These are phyloP conservation scores for Acanthurus lineatus DNA, from an alignment of 2,797 vertebrate species.

Conservation along the genomic window DNA sequence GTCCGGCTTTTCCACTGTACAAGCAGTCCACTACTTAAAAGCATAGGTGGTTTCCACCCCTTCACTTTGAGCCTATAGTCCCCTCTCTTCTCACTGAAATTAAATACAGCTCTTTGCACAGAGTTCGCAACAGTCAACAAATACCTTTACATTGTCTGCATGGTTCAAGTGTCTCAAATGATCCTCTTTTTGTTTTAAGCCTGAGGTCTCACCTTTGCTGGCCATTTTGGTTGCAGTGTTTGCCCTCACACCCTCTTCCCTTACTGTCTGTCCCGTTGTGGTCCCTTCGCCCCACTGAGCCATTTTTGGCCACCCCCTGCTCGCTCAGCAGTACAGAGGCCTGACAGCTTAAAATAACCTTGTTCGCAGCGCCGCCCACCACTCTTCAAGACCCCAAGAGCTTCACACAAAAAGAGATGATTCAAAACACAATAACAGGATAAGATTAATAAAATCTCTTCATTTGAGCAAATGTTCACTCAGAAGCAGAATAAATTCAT, in stretches of 20 bases:
- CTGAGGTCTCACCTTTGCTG: constrained; percentile 84
- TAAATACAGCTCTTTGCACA: not conserved
- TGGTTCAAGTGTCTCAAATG: not conserved
- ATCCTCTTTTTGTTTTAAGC: constrained; percentile 24
- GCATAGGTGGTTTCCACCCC: not conserved
- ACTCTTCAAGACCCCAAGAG: constrained; percentile 55
- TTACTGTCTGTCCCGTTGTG: constrained; percentile 58
- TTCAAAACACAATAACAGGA: constrained; percentile 21
- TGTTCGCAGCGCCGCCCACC: constrained; percentile 67
- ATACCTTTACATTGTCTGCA: not conserved
- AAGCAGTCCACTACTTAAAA: constrained; percentile 6
- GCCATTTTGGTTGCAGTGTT: constrained; percentile 79
- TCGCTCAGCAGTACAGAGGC: constrained; percentile 83
- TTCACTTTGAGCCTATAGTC: not conserved
- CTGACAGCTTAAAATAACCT: constrained; percentile 85
- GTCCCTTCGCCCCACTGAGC: constrained; percentile 72
- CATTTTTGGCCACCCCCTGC: constrained; percentile 84
- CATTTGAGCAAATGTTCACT: not conserved
- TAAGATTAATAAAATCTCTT: not conserved
- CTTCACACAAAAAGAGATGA: constrained; percentile 46
- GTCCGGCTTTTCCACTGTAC: not conserved
- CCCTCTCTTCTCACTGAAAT: constrained; percentile 22
- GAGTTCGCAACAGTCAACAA: not conserved
- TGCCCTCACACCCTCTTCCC: constrained; percentile 58
- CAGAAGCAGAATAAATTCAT: not conserved